Conservation (phyloP, 2,888 invertebrate genomes). For the Thumatha senex region DNA sequence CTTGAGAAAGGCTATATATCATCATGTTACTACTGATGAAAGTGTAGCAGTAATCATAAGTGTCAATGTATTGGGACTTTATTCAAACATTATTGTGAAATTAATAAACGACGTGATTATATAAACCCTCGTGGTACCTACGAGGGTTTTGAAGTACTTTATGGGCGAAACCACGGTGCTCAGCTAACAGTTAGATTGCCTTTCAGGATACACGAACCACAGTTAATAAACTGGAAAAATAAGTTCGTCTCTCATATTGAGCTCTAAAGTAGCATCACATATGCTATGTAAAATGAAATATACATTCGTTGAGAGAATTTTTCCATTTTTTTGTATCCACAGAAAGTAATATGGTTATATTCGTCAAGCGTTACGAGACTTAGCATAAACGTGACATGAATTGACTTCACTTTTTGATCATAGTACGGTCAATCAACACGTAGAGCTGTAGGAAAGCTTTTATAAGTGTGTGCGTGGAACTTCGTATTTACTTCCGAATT, state of each 20-base stretch:
- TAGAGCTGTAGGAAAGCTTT: conserved; percentile 8
- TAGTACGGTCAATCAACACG: conserved; percentile 41
- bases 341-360: conserved; percentile 31
- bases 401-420: conserved; percentile 30
- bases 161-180: too few species aligned
- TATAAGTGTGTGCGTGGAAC: not conserved
- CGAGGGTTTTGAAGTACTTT: too few species aligned
- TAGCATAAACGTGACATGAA: conserved; percentile 39
- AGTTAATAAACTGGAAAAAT: conserved; percentile 13
- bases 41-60: too few species aligned
- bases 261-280: conserved; percentile 11
- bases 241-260: conserved; percentile 9
- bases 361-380: conserved; percentile 37
- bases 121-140: too few species aligned
- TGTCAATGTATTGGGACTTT: too few species aligned
- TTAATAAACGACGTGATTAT: too few species aligned
- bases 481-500: not conserved
- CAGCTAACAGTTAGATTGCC: too few species aligned
- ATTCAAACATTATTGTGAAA: too few species aligned
- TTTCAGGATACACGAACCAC: not conserved
- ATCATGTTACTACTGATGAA: too few species aligned
- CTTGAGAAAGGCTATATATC: too few species aligned
- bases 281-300: conserved; percentile 26
- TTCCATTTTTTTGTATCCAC: conserved; percentile 12
- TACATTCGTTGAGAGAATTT: conserved; percentile 13